Evolutionary conservation across 2,797 vertebrate species (phyloP), one percentile per base, ranked within the genome.

Genomic region (Squalus acanthias): DNA sequence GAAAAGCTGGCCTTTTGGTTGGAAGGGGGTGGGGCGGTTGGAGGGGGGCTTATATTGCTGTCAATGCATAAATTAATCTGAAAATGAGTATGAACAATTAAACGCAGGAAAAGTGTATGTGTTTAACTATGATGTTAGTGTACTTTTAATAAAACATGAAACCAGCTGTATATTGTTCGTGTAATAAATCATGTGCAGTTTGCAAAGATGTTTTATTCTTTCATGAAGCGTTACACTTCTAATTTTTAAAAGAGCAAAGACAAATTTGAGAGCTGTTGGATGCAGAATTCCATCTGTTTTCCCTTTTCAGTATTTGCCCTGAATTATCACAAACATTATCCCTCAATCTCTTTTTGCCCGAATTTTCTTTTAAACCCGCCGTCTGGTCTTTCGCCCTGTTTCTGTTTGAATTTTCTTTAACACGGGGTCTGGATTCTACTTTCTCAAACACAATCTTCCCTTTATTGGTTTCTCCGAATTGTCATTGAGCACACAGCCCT

Each of bases 101-200:
- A 95, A 76, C 50, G 15, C 94, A 74, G 67, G 94, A 72, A 33
- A 33, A 9, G 94, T 76, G 70, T 33, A 33, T 74, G 39, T 95
- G 6, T 95, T 95, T 50, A 22, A 95, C 65, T 50, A 12, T 92
- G 89, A 63, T 72, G 70, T 95, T 95, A 95, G 50, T 95, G 94
- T 95, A 95, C 94, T 95, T 95, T 95, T 95, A 95, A 74, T 95
- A 76, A 95, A 95, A 76, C 12, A 53, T 95, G 50, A 95, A 95
- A 76, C 46, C 94, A 95, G 94, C 15, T 76, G 94, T 57, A 57
- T 76, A 74, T 74, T 95, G 94, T 76, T 95, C 50, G 20, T 95
- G 70, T 95, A 95, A 57, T 76, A 95, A 95, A 95, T 74, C 39
- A 95, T 74, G 70, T 76, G 70, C 50, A 57, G 46, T n/a, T 95